phyloP scores from a whole-genome alignment of 2,888 invertebrate genomes.

The Melitaea athalia region DNA sequence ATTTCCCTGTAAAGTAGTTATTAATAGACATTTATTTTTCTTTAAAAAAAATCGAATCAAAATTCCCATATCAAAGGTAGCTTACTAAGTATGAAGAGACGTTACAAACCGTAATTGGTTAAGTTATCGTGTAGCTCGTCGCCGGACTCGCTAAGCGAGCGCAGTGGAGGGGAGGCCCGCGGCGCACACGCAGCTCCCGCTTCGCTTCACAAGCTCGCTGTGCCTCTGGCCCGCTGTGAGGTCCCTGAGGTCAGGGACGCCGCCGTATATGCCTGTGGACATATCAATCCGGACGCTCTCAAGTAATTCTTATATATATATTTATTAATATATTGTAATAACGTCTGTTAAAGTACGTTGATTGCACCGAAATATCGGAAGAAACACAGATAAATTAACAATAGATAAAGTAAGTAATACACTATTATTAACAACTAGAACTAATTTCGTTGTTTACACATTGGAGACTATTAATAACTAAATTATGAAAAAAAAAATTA shows the following conservation, averaged over 20 bases:
- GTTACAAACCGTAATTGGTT: background rate
- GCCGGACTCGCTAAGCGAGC: conserved; percentile 94
- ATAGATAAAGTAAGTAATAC: too few relatives aligned
- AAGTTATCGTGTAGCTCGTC: conserved; percentile 85
- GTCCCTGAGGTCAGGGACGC: conserved; percentile 96
- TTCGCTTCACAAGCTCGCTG: conserved; percentile 95
- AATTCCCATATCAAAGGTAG: background rate
- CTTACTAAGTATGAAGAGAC: background rate
- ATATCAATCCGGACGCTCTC: conserved; percentile 96
- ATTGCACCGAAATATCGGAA: too few relatives aligned
- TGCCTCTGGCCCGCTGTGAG: conserved; percentile 96
- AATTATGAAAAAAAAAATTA: too few relatives aligned
- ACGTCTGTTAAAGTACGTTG: too few relatives aligned
- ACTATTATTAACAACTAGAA: too few relatives aligned
- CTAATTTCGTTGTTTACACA: too few relatives aligned
- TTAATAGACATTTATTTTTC: too few relatives aligned
- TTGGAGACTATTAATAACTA: too few relatives aligned
- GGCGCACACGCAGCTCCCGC: conserved; percentile 89
- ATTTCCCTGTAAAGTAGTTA: too few relatives aligned
- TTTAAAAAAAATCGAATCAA: too few relatives aligned
- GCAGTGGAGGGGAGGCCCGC: conserved; percentile 88
- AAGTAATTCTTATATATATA: conserved; percentile 84
- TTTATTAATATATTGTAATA: too few relatives aligned
- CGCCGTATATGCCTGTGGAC: conserved; percentile 95
- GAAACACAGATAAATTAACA: too few relatives aligned